These are phyloP conservation scores for Mythimna loreyi DNA, from an alignment of 2,888 invertebrate species.

Conservation along the genomic window DNA sequence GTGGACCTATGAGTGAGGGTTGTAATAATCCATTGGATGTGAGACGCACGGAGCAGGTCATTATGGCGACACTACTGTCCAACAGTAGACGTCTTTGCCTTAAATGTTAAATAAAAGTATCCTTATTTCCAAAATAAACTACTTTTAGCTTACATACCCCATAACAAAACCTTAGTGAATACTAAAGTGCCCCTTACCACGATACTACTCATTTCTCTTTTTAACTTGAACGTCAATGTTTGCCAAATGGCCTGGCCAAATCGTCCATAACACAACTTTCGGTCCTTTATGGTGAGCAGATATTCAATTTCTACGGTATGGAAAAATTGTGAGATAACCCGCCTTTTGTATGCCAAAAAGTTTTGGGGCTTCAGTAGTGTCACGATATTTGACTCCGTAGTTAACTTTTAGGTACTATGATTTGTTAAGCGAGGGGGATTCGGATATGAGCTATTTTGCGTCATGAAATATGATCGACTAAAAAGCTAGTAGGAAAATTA, in stretches of 20 bases:
- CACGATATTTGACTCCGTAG: constrained; percentile 19
- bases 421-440: constrained; percentile 14
- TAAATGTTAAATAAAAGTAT: too few relatives aligned
- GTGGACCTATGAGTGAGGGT: too few relatives aligned
- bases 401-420: constrained; percentile 22
- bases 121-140: too few relatives aligned
- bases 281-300: constrained; percentile 69
- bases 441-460: constrained; percentile 5
- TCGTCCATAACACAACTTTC: constrained; percentile 77
- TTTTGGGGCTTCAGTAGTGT: constrained; percentile 31
- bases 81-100: too few relatives aligned
- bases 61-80: too few relatives aligned
- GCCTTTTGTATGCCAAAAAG: constrained; percentile 49
- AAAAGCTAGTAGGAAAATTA: neutral
- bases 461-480: neutral
- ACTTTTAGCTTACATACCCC: constrained; percentile 44
- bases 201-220: constrained; percentile 72
- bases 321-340: constrained; percentile 66
- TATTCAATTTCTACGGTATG: constrained; percentile 77
- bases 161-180: constrained; percentile 67
- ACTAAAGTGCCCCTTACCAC: constrained; percentile 71
- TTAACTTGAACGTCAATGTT: constrained; percentile 72
- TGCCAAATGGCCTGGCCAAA: constrained; percentile 79
- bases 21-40: too few relatives aligned
- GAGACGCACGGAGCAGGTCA: too few relatives aligned